Base-by-base conservation (phyloP, 2,888 invertebrate species). In the Parnassius glacialis region DNA sequence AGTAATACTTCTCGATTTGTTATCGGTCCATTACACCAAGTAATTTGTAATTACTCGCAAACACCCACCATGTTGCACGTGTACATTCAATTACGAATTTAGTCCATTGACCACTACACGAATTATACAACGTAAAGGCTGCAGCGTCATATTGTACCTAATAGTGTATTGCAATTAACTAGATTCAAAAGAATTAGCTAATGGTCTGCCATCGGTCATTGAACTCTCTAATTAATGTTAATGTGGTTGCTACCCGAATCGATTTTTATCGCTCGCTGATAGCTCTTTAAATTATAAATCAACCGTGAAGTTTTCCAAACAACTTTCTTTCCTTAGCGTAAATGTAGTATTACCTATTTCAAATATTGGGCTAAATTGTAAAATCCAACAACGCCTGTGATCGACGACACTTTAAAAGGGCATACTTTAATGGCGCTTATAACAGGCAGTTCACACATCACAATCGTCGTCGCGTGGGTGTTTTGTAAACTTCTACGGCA, bases 221-320 rank as follows among this genome's bases (percentile, higher is more conserved):
- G 81, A 84, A 77, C 87, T 74, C 48, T 67, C 65, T 80, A 80
- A 85, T 85, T 79, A 78, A 81, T 83, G 74, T 74, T 74, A 80
- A 83, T 77, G 67, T 69, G 70, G 69, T 68, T 75, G 67, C 71
- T 73, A 75, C 71, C 76, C 65, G 63, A 74, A 74, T 74, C 66
- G 64, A 74, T 74, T 74, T 71, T 77, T 74, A 70, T 72, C 69
- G 74, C 70, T 70, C 69, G 64, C 64, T 66, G 69, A 72, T 69
- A 69, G 67, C 71, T 74, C 64, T 72, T 78, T 73, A 47, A 74
- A 76, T 74, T 73, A 69, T 65, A 72, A 81, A 78, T 79, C 69
- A 74, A 65, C 63, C 70, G 71, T 71, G 64, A 74, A 78, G 73
- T 75, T 74, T 64, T 58, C 62, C 61, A 59, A 68, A 63, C 63